Conservation (phyloP, 2,113 vertebrate species). For the Chaenocephalus aceratus region DNA sequence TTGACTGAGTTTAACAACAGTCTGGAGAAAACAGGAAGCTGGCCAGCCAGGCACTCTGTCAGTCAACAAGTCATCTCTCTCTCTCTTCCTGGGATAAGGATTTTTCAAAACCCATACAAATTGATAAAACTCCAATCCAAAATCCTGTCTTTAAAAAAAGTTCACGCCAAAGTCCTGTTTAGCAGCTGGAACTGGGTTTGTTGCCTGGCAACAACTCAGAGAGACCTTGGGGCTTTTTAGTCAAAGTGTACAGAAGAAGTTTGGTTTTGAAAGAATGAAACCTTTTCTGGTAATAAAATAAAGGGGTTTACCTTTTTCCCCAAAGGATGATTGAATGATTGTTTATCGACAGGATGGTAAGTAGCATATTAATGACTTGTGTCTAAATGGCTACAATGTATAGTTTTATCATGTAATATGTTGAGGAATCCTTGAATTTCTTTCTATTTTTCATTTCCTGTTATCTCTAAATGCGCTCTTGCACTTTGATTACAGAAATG, state of each 20-base stretch:
- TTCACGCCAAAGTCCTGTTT: not conserved
- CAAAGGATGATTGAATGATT: too few relatives aligned
- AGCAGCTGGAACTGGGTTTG: conserved; percentile 8
- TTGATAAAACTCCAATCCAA: not conserved
- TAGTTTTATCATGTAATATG: too few relatives aligned
- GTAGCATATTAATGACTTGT: not conserved
- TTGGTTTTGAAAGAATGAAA: conserved; percentile 2
- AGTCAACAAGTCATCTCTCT: conserved; percentile 29
- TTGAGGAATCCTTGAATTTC: too few relatives aligned
- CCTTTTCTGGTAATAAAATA: not conserved
- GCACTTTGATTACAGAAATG: conserved; percentile 23
- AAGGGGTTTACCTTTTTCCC: not conserved
- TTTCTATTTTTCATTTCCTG: not conserved
- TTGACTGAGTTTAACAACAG: conserved; percentile 73
- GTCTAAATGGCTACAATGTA: not conserved
- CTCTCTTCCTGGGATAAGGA: not conserved
- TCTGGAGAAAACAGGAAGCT: conserved; percentile 63
- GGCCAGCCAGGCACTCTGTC: conserved; percentile 39
- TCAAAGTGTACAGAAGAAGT: not conserved
- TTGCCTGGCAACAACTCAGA: conserved; percentile 33
- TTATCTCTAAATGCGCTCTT: not conserved
- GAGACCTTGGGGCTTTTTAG: not conserved
- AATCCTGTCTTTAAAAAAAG: not conserved
- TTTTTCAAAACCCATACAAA: not conserved
- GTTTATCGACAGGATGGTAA: not conserved